These are phyloP conservation scores for Luidia sarsii DNA, from an alignment of 53 echinoderm and acorn worm species.

Conservation along the genomic window DNA sequence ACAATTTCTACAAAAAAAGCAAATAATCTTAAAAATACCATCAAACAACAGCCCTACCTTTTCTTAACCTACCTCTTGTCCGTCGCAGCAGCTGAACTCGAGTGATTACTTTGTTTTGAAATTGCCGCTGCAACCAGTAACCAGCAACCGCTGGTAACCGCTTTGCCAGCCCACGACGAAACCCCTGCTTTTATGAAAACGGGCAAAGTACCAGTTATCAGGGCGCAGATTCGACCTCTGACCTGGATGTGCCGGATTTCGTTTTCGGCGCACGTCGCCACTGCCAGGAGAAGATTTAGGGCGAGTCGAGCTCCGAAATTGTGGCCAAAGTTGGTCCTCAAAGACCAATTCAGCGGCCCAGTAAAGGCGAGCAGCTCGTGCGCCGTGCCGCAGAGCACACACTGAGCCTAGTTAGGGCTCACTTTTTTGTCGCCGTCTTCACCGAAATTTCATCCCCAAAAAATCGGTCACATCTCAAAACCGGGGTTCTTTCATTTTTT, in stretches of 20 bases:
- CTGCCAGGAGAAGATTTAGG: neutral
- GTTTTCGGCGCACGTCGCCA: slow-evolving; percentile 60
- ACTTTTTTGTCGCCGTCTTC: slow-evolving; percentile 35
- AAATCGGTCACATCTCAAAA: slow-evolving; percentile 51
- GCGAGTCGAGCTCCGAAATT: slow-evolving; percentile 6
- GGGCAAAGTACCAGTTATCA: slow-evolving; percentile 33
- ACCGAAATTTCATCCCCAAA: slow-evolving; percentile 10
- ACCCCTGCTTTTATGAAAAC: too few relatives aligned
- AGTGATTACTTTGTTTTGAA: slow-evolving; percentile 5
- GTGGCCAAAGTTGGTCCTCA: slow-evolving; percentile 68
- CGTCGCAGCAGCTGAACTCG: too few relatives aligned
- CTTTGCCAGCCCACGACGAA: too few relatives aligned
- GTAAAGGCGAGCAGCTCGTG: slow-evolving; percentile 13
- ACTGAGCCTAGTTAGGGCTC: slow-evolving; percentile 46
- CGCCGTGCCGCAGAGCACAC: slow-evolving; percentile 67
- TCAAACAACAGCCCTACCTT: too few relatives aligned
- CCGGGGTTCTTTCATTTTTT: slow-evolving; percentile 53
- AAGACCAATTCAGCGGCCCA: slow-evolving; percentile 56
- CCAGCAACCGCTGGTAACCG: too few relatives aligned
- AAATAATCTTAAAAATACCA: too few relatives aligned
- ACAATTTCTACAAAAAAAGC: too few relatives aligned
- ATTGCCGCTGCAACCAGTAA: slow-evolving; percentile 5
- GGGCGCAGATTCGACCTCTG: slow-evolving; percentile 25
- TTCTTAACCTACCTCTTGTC: too few relatives aligned
- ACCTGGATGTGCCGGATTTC: slow-evolving; percentile 22